Percentiles rank a stretch among this genome's conserved stretches.
These are phyloP conservation scores for Platichthys stellatus DNA, from an alignment of 2,113 vertebrate genomes.

Conservation along the genomic window DNA sequence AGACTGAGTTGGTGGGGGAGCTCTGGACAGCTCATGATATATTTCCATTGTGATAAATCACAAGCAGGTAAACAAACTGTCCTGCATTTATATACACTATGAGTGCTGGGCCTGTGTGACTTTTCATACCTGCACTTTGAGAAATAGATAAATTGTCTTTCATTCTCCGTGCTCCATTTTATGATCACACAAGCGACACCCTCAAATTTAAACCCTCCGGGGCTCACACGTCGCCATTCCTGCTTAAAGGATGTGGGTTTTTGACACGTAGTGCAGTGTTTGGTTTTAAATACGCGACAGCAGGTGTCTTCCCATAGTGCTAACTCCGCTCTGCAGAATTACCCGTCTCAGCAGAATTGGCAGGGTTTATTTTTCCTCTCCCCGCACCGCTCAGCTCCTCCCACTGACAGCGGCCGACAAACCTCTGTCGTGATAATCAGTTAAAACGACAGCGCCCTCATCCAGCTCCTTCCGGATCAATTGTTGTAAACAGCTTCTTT, in stretches of 20 bases:
- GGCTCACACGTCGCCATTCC: background rate
- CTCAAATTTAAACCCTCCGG: slow-evolving; percentile 4
- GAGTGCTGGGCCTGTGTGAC: background rate
- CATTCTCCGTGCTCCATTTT: background rate
- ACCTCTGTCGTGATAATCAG: slow-evolving; percentile 32
- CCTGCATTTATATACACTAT: background rate
- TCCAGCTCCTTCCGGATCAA: slow-evolving; percentile 40
- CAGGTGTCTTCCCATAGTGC: slow-evolving; percentile 13
- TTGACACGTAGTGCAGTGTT: slow-evolving; percentile 24
- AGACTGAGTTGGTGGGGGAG: background rate
- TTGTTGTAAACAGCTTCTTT: slow-evolving; percentile 53
- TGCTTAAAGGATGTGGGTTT: slow-evolving; percentile 5
- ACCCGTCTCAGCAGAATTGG: slow-evolving; percentile 12
- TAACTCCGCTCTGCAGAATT: background rate
- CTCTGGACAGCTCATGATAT: slow-evolving; percentile 23
- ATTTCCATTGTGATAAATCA: no score
- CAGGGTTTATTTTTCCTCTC: slow-evolving; percentile 11
- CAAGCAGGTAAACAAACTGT: background rate
- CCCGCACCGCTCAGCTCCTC: background rate
- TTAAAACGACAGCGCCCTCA: slow-evolving; percentile 23
- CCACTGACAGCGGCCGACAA: slow-evolving; percentile 40
- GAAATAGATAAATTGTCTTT: background rate
- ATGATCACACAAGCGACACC: slow-evolving; percentile 4
- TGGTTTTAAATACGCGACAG: slow-evolving; percentile 47
- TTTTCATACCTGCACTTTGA: background rate